Base-by-base conservation (phyloP, 2,797 vertebrate genomes). In the Platyrinchus mystaceus region DNA sequence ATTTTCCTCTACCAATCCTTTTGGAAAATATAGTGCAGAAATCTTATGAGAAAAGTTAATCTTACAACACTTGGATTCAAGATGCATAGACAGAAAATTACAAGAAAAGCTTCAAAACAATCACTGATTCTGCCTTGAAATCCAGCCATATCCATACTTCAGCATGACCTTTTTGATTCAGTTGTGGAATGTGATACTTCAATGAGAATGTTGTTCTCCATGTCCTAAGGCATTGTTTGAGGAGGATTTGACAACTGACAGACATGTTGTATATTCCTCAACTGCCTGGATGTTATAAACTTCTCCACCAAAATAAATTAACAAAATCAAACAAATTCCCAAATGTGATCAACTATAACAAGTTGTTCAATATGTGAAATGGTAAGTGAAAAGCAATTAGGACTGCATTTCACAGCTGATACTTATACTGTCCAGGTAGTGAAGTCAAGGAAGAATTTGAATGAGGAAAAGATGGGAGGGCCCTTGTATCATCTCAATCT, bases 271-370 rank as follows among this genome's bases (percentile, higher is more conserved):
- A 94, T 86, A 71, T 88, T 90, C 87, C 43, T 93, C 69, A 91
- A 24, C 63, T 93, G 85, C 76, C 53, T 85, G 34, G 43, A 91
- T 28, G 21, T 69, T 84, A 86, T 22, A 82, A 90, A 95, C 55
- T 88, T 70, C 47, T 86, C n/a, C 67, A 92, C 19, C 80, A 91
- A 94, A 94, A 94, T 44, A 94, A 84, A 87, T 52, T 46, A 93
- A 76, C 14, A 56, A 56, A 91, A 90, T 69, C 41, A 93, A 92
- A 90, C 26, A 62, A 86, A 79, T 76, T 86, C 55, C 43, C 36
- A 69, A 27, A 28, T 81, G 30, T 75, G 79, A 85, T 58, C 76
- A 93, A 90, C 46, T 41, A 3, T 10, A 87, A 76, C n/a, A 58
- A 88, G 50, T 73, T 86, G 32, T 44, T 90, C 76, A 69, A 50